These are phyloP conservation scores for Gymnoscopelus braueri DNA, from an alignment of 2,797 vertebrate genomes.

Conservation along the genomic window DNA sequence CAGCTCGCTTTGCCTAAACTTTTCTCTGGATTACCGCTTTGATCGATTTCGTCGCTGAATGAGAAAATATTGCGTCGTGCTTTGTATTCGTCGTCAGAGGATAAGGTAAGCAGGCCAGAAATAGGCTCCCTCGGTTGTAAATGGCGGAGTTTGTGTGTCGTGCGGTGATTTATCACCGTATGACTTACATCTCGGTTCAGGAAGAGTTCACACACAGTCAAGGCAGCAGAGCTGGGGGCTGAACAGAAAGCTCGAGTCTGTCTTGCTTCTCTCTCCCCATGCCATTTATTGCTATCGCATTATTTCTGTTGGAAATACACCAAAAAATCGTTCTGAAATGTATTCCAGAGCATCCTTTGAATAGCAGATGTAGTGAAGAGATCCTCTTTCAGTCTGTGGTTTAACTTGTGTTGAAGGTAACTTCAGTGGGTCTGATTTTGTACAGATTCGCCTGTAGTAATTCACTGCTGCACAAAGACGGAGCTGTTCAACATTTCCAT, in stretches of 20 bases:
- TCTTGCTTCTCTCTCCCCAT: conserved; percentile 70
- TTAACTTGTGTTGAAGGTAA: conserved; percentile 19
- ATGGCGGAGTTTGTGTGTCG: conserved; percentile 95
- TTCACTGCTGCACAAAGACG: conserved; percentile 32
- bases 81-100: conserved; percentile 94
- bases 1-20: conserved; percentile 75
- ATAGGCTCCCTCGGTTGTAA: conserved; percentile 91
- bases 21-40: conserved; percentile 82
- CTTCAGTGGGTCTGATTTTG: not conserved
- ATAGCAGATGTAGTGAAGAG: conserved; percentile 51
- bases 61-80: conserved; percentile 85
- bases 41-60: conserved; percentile 87
- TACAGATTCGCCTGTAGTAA: conserved; percentile 41
- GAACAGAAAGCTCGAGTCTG: conserved; percentile 54
- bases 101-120: conserved; percentile 98
- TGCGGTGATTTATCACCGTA: conserved; percentile 99
- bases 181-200: conserved; percentile 99
- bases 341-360: conserved; percentile 48
- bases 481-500: conserved; percentile 8
- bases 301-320: conserved; percentile 55
- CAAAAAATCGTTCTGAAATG: conserved; percentile 43
- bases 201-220: conserved; percentile 94
- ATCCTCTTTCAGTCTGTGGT: conserved; percentile 56
- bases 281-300: conserved; percentile 61
- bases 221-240: conserved; percentile 61